Conservation (phyloP, 1,140 invertebrate species). For the Drosophila trapezifrons region DNA sequence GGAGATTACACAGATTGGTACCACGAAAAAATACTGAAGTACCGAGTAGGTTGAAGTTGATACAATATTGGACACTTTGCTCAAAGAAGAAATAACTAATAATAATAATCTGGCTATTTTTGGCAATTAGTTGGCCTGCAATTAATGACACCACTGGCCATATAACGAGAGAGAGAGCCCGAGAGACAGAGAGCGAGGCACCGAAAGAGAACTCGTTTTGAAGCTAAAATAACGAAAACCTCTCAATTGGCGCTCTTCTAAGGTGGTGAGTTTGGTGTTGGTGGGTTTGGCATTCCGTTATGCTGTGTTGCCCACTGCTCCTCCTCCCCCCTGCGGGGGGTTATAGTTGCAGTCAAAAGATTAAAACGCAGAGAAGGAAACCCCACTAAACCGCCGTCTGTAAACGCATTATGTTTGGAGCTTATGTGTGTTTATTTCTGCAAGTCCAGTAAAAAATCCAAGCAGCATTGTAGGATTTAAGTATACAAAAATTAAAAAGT, state of each 20-base stretch:
- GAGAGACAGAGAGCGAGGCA: neutral
- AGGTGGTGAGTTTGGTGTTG: neutral
- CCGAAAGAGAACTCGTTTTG: constrained; percentile 2
- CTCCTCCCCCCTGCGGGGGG: neutral
- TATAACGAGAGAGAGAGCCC: too few relatives aligned
- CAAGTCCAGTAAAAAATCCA: neutral
- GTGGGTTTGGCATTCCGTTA: constrained; percentile 33
- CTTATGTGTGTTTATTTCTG: constrained; percentile 6
- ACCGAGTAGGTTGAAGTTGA: too few relatives aligned
- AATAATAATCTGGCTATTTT: too few relatives aligned
- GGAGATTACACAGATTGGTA: too few relatives aligned
- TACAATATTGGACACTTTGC: too few relatives aligned
- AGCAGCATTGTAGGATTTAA: neutral
- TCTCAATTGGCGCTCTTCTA: neutral
- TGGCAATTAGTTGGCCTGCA: too few relatives aligned
- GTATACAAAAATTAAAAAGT: neutral
- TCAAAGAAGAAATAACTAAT: too few relatives aligned
- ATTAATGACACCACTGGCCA: too few relatives aligned
- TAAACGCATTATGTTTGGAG: constrained; percentile 4
- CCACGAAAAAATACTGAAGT: too few relatives aligned
- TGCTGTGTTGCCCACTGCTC: constrained; percentile 3
- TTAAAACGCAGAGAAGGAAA: constrained; percentile 8
- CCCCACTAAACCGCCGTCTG: neutral
- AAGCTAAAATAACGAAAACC: neutral
- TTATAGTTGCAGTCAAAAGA: constrained; percentile 6